phyloP scores from a whole-genome alignment of 1,140 invertebrate species.

The Conopomorpha cramerella region DNA sequence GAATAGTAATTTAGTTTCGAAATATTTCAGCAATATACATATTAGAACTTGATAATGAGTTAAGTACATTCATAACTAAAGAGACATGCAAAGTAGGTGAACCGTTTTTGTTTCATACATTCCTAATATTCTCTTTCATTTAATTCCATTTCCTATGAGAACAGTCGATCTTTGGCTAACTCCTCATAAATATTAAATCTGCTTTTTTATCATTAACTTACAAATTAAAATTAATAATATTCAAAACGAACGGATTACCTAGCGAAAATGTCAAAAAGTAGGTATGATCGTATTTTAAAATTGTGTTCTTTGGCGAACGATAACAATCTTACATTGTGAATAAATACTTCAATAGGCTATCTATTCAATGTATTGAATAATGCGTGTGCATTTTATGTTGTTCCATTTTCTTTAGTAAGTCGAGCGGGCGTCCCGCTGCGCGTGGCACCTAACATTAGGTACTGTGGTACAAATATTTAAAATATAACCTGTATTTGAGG shows the following conservation, averaged over 20 bases:
- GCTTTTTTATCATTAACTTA: conserved; percentile 8
- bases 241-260: conserved; percentile 28
- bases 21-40: conserved; percentile 57
- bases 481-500: no score
- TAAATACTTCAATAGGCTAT: conserved; percentile 40
- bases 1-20: conserved; percentile 60
- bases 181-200: conserved; percentile 12
- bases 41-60: conserved; percentile 45
- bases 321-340: conserved; percentile 47
- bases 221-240: conserved; percentile 13
- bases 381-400: conserved; percentile 2
- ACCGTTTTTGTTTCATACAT: conserved; percentile 42
- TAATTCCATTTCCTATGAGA: conserved; percentile 22
- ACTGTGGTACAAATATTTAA: no score
- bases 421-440: no score
- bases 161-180: conserved; percentile 27
- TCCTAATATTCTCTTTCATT: no score
- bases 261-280: conserved; percentile 37
- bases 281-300: no score
- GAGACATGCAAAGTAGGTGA: conserved; percentile 53
- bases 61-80: conserved; percentile 50
- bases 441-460: no score
- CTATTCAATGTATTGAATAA: conserved; percentile 34
- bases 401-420: no score
- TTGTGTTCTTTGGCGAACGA: conserved; percentile 51